Evolutionary conservation across 1,140 invertebrate genomes (phyloP), one percentile per base, ranked within the genome.

Genomic region (Myzus persicae): DNA sequence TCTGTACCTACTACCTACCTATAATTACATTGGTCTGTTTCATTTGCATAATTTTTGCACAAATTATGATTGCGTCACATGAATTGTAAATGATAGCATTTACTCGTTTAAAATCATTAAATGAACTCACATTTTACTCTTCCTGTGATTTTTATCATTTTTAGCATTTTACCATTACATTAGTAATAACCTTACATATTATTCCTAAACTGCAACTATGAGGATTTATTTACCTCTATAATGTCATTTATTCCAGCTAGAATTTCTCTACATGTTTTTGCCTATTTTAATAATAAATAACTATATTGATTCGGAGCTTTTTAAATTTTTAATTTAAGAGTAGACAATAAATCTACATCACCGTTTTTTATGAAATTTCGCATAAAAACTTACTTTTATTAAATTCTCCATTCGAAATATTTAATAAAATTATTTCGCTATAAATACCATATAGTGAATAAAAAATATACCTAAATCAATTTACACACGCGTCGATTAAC

Each of bases 121-220:
- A 76, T 76, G n/a, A 76, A 76, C 59, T 76, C 59, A 76, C 14
- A 76, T 76, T 76, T 76, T 18, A 76, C n/a, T 76, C 59, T 76
- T 76, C 59, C n/a, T 76, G n/a, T 76, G n/a, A n/a, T 76, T 76
- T 76, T n/a, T 76, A 76, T 67, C 59, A n/a, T n/a, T n/a, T n/a
- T n/a, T n/a, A 76, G 2, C n/a, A n/a, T 18, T 67, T n/a, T n/a
- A n/a, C 31, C 31, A 76, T 76, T n/a, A 76, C 59, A 76, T 76
- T 76, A 76, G n/a, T 5, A 76, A 51, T 51, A 24, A 51, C 6
- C 22, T 51, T 22, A 51, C 48, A 51, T 36, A n/a, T n/a, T 0
- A 2, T n/a, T 18, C 36, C n/a, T 14, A n/a, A 76, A 67, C 31
- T n/a, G 31, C 4, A 67, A n/a, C 59, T 67, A n/a, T 67, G 31